Base-by-base conservation (phyloP, 2,888 invertebrate species). In the Drosophila birchii region DNA sequence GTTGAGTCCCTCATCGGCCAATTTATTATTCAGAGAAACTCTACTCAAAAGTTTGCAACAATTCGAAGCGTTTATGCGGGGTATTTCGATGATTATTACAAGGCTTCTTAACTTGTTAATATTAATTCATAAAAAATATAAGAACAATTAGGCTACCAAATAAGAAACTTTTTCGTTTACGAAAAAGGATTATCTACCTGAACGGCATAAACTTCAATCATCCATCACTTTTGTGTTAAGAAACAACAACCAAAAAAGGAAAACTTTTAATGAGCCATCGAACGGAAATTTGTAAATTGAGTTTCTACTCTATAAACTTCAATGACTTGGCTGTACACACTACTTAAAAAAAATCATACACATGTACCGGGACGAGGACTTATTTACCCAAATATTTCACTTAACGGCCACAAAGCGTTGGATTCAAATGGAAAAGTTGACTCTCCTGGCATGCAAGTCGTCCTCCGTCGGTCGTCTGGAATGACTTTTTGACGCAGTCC, bases 191-290 rank as follows among this genome's bases (percentile, higher is more conserved):
- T 9, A 7, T 20, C 3, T 12, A 56, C 18, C 29, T 26, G n/a
- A 16, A 29, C 16, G n/a, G 64, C 66, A 49, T 66, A 44, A 66
- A 66, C 64, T n/a, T 16, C 34, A n/a, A 49, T 39, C 41, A 64
- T 38, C 18, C 51, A 32, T 55, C 45, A 26, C 26, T 47, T 51
- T 68, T 67, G 36, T 36, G 20, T 39, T 47, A 26, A 57, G 60
- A 53, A 63, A 55, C 47, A 81, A 85, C 63, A 75, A 78, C 78
- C 64, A 26, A 34, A 82, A 80, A 76, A 67, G 20, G 58, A 76
- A 82, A 84, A 88, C 83, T 88, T 84, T 86, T 82, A 88, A 84
- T 86, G 83, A 88, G 88, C 70, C 75, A 74, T 81, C 57, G 63
- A 64, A 57, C 69, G 55, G 63, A 76, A 81, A 71, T 76, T 68